Percentiles rank a stretch among this genome's conserved stretches.
Evolutionary conservation across 2,113 vertebrate genomes (phyloP).

Genomic region (Herpetotheres cachinnans): DNA sequence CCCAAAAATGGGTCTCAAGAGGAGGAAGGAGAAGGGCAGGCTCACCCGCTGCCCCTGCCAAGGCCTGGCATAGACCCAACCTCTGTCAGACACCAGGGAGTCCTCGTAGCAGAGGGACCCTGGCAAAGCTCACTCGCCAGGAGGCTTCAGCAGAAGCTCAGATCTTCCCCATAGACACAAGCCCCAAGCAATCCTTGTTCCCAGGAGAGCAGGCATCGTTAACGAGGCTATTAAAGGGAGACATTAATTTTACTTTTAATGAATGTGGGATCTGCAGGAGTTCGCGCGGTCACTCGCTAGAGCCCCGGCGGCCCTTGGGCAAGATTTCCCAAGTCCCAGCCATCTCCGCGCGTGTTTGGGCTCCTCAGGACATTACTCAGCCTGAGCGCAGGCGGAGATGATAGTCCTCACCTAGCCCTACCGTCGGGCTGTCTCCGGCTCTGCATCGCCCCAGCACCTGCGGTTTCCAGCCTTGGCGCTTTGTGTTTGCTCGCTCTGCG

Average conservation of each 20-base stretch:
- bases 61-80: background rate
- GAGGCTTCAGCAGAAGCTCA: background rate
- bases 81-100: background rate
- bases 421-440: background rate
- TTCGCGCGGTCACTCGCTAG: accelerated
- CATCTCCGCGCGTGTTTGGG: background rate
- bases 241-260: constrained; percentile 21
- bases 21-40: background rate
- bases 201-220: background rate
- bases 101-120: background rate
- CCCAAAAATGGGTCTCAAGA: background rate
- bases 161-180: background rate
- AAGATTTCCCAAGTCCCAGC: constrained; percentile 1
- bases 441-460: background rate
- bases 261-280: background rate
- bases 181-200: background rate
- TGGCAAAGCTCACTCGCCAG: background rate
- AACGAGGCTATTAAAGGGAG: background rate
- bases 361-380: background rate
- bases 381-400: accelerated
- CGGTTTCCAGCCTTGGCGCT: background rate
- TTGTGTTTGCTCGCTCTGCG: background rate
- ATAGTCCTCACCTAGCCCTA: background rate
- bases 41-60: background rate
- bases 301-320: background rate